Base-by-base conservation (phyloP, 2,888 invertebrate genomes). In the Cheilosia soror region DNA sequence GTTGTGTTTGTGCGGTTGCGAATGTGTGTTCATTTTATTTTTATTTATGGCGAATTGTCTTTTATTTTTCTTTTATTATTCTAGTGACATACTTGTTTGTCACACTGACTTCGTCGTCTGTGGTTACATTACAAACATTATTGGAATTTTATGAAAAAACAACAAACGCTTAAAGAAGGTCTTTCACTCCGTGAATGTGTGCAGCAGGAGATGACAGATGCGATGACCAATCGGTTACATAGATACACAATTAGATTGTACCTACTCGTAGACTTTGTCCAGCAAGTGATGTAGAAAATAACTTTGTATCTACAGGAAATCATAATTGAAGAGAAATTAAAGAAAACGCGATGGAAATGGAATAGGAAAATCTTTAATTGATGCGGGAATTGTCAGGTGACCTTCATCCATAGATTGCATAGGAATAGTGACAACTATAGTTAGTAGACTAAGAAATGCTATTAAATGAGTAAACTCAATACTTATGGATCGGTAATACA, bases 11-110 rank as follows among this genome's bases (percentile, higher is more conserved):
- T 62, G 80, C 65, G 57, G 49, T 62, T 55, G 53, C 78, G 63
- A 84, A 84, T 80, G 80, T 44, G 44, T 75, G 69, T 68, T 68
- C n/a, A 6, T 15, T 53, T 15, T 49, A 11, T 65, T 55, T 27
- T 27, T 31, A 25, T 47, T 71, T 57, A 33, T n/a, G 53, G 31
- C n/a, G 20, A 31, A 40, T 53, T 42, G 63, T 77, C 57, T 58
- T 57, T 47, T 47, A 40, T 42, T 44, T 60, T 11, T 55, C 25
- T 42, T 44, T 60, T 60, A 42, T 60, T 51, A 51, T 71, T 60
- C 69, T 47, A 71, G 80, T 84, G 80, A 84, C 84, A 84, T 49
- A 84, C 75, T 80, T 84, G 66, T 58, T 58, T 75, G 84, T 84
- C 80, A 80, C 80, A 84, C 75, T 84, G 69, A 80, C 75, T 80